Conservation (phyloP, 2,113 vertebrate genomes). For the Nipponia nippon region DNA sequence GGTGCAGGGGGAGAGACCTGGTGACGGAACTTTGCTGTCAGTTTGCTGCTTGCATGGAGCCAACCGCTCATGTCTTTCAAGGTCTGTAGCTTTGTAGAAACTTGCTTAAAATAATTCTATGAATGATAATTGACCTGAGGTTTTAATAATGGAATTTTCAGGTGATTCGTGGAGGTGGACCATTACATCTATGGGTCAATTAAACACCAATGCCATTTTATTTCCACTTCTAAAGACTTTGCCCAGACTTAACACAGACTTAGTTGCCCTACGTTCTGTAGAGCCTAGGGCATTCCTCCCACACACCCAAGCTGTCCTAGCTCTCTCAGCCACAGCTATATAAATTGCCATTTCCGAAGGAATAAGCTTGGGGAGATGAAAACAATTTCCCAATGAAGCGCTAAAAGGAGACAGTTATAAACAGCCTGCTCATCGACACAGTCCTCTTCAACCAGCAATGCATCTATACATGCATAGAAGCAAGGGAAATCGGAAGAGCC, state of each 20-base stretch:
- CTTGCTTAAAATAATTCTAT: background rate
- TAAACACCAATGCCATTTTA: background rate
- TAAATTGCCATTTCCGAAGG: background rate
- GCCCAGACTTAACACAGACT: background rate
- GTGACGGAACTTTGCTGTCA: background rate
- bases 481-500: background rate
- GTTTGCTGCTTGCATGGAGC: background rate
- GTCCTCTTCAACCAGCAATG: background rate
- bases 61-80: background rate
- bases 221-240: background rate
- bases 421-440: background rate
- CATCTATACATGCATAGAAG: background rate
- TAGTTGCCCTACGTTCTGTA: fast-evolving
- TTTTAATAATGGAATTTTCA: background rate
- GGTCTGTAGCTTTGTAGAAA: background rate
- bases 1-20: background rate
- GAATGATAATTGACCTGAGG: background rate
- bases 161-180: background rate
- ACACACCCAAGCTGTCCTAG: background rate
- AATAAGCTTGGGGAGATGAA: background rate
- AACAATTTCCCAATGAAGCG: background rate
- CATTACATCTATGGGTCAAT: background rate
- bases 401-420: background rate
- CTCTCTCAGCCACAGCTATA: background rate
- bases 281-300: background rate